Conservation (phyloP, 2,888 invertebrate species). For the Ichneumon xanthorius region DNA sequence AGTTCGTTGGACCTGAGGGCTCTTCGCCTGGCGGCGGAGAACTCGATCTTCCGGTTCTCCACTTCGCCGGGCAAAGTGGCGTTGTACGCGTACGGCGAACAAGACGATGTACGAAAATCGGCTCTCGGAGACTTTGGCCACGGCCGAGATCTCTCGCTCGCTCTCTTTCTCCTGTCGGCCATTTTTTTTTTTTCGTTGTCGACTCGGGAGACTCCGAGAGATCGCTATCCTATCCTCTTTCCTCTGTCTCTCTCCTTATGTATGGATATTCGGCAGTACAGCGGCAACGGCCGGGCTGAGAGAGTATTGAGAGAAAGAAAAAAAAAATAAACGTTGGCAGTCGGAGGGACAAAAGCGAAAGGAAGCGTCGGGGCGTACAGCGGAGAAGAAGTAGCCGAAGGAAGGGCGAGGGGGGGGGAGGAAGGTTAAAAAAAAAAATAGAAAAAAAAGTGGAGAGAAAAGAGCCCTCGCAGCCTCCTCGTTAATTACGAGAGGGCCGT, state of each 20-base stretch:
- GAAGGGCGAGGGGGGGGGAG: slow-evolving; percentile 24
- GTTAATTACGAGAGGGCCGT: slow-evolving; percentile 67
- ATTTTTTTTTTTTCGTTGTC: slow-evolving; percentile 5
- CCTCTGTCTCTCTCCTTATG: slow-evolving; percentile 43
- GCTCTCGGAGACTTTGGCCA: slow-evolving; percentile 1
- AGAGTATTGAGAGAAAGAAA: not conserved
- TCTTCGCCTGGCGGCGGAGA: slow-evolving; percentile 72
- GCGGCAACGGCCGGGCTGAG: not conserved
- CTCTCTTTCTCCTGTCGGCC: not conserved
- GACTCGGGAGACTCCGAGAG: slow-evolving; percentile 45
- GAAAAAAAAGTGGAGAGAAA: slow-evolving; percentile 51
- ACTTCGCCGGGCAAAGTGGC: slow-evolving; percentile 61
- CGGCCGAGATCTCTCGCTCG: not conserved
- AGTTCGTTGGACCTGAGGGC: slow-evolving; percentile 57
- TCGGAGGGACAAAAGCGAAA: slow-evolving; percentile 51
- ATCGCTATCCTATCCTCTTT: slow-evolving; percentile 44
- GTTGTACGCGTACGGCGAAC: slow-evolving; percentile 42
- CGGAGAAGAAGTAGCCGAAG: slow-evolving; percentile 18
- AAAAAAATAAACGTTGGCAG: slow-evolving; percentile 19
- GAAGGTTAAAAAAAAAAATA: slow-evolving; percentile 34
- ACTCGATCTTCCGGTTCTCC: slow-evolving; percentile 79
- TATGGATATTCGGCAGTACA: slow-evolving; percentile 19
- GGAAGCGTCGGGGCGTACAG: slow-evolving; percentile 38
- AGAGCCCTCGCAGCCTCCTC: slow-evolving; percentile 65
- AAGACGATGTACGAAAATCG: slow-evolving; percentile 46